Evolutionary conservation across 2,113 vertebrate species (phyloP).

Genomic region (Girardinichthys multiradiatus): DNA sequence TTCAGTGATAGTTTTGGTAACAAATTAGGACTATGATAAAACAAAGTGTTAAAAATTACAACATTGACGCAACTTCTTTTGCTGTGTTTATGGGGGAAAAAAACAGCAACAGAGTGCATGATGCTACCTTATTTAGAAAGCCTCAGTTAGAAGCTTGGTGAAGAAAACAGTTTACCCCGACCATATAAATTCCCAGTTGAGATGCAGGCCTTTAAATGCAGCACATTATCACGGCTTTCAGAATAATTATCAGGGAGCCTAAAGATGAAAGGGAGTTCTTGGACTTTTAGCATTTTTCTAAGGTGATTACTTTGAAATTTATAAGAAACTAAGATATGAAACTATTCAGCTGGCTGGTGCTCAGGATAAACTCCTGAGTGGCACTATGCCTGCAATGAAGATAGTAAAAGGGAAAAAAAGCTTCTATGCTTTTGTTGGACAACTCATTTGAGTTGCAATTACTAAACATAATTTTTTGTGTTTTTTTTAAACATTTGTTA

Average conservation of each 20-base stretch:
- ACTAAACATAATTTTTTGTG: neutral
- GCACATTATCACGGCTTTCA: constrained; percentile 61
- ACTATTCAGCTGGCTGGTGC: constrained; percentile 38
- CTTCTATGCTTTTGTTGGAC: constrained; percentile 7
- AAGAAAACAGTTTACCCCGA: constrained; percentile 69
- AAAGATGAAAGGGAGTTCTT: constrained; percentile 67
- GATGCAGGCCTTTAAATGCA: constrained; percentile 53
- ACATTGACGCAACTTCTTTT: constrained; percentile 30
- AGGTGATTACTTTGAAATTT: constrained; percentile 62
- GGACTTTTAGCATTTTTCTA: constrained; percentile 60
- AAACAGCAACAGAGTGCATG: constrained; percentile 41
- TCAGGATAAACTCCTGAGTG: constrained; percentile 46
- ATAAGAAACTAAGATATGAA: constrained; percentile 54
- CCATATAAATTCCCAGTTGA: constrained; percentile 64
- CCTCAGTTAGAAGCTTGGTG: constrained; percentile 63
- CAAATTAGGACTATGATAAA: constrained; percentile 61
- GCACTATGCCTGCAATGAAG: constrained; percentile 38
- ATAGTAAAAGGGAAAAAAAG: constrained; percentile 25
- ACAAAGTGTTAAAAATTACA: constrained; percentile 59
- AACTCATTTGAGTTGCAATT: constrained; percentile 34
- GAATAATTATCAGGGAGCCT: constrained; percentile 62
- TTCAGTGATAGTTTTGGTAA: constrained; percentile 59
- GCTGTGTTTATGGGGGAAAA: constrained; percentile 5
- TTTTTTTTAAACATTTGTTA: constrained; percentile 3
- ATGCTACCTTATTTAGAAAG: constrained; percentile 59